phyloP scores from a whole-genome alignment of 2,113 vertebrate species.

The Prunella himalayana region DNA sequence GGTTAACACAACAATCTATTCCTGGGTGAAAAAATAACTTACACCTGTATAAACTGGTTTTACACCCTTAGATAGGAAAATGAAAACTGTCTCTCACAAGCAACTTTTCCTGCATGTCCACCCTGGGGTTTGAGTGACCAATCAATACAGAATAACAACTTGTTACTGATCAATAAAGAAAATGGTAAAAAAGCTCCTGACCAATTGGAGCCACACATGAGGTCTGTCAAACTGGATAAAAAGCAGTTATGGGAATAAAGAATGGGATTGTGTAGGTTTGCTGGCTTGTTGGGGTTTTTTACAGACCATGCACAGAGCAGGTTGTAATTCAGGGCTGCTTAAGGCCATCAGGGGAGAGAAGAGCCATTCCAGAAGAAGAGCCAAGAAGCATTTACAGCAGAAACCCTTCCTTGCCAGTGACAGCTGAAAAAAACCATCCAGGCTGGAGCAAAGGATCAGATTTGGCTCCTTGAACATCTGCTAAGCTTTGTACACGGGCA shows the following conservation, averaged over 20 bases:
- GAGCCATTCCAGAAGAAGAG: background rate
- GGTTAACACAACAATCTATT: background rate
- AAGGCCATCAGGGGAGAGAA: background rate
- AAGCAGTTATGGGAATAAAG: background rate
- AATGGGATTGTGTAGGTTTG: background rate
- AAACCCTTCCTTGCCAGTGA: background rate
- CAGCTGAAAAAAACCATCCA: background rate
- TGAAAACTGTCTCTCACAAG: background rate
- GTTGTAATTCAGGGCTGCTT: background rate
- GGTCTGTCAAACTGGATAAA: background rate
- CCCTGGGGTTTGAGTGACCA: background rate
- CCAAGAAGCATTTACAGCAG: background rate
- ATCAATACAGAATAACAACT: background rate
- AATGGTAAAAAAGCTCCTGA: background rate
- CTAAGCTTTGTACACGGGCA: background rate
- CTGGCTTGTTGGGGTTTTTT: background rate
- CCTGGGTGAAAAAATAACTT: background rate
- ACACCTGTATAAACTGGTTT: too few species aligned
- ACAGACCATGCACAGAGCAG: background rate
- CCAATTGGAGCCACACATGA: too few species aligned
- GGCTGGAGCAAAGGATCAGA: background rate
- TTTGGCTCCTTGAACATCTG: constrained; percentile 24
- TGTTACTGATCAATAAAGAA: background rate
- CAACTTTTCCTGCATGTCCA: background rate
- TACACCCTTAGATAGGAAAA: background rate